Base-by-base conservation (phyloP, 2,888 invertebrate species). In the Hyposoter dolosus region DNA sequence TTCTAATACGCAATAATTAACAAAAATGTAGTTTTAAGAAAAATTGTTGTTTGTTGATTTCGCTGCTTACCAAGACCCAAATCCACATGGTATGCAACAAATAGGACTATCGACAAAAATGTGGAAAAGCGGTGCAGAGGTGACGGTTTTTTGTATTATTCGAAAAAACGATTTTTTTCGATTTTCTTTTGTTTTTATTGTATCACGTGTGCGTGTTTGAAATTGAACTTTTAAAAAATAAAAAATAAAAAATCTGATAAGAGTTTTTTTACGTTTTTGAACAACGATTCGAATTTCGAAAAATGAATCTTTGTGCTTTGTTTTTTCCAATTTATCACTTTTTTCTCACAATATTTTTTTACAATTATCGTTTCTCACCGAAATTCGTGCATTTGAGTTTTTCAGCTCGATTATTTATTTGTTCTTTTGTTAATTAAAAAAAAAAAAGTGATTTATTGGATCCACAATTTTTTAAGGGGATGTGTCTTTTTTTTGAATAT, bases 81-180 rank as follows among this genome's bases (percentile, higher is more conserved):
- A 94, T 94, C 94, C 94, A 94, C 94, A 94, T 94, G 93, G 94
- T 94, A 94, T 94, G 94, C 93, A 94, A 94, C 93, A 94, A 94
- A 94, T 94, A 94, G 93, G 93, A 94, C 93, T 94, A 94, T 93
- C 93, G 93, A 92, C 93, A 94, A 93, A 93, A 92, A 89, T 80
- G 85, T 93, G 93, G 93, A 93, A 74, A 93, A 94, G 93, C 93
- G 93, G 93, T 94, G 94, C 94, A 93, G 92, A 92, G 92, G 92
- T 93, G 92, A 93, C 91, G 91, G 6, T 28, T 75, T 92, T 90
- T 89, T 87, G 90, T 83, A 17, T 40, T 65, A 40, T 84, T 79
- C 47, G 28, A 60, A 60, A 28, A 50, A 50, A 28, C 1, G 15
- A 60, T 78, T 82, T 65, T 32, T 19, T 65, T 45, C 65, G 15